A percentile compares a stretch with the other conserved stretches of the same genome.
These are phyloP conservation scores for Gallinago paraguaiae DNA, from an alignment of 2,113 vertebrate species.

Conservation along the genomic window DNA sequence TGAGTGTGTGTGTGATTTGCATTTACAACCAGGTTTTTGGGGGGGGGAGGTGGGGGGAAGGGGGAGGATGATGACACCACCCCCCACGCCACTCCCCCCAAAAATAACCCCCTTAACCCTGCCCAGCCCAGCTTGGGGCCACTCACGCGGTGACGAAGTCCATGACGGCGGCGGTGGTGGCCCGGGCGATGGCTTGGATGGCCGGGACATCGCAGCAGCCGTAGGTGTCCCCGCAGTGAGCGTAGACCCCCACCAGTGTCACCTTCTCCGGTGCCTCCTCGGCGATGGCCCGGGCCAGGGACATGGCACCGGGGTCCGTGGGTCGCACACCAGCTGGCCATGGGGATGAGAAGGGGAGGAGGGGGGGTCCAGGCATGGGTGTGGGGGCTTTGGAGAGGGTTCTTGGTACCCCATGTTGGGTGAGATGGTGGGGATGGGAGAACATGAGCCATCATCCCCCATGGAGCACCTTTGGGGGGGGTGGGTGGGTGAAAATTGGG, in stretches of 20 bases:
- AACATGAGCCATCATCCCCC: neutral
- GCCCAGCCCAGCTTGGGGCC: fast-evolving
- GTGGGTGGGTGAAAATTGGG: neutral
- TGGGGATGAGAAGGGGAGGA: too few relatives aligned
- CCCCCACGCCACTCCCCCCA: too few relatives aligned
- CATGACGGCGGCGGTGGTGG: constrained; percentile 72
- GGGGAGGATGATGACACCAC: too few relatives aligned
- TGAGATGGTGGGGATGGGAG: neutral
- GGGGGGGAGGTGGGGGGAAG: neutral
- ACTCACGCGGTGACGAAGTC: constrained; percentile 81
- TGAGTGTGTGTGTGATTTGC: neutral
- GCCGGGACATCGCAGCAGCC: constrained; percentile 71
- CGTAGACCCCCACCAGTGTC: constrained; percentile 80
- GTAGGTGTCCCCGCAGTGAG: constrained; percentile 85
- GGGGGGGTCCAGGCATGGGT: neutral
- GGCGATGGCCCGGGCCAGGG: constrained; percentile 71
- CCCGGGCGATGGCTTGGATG: constrained; percentile 75
- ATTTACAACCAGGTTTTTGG: neutral
- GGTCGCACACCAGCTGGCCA: constrained; percentile 77
- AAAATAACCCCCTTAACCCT: fast-evolving
- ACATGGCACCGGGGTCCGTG: constrained; percentile 67
- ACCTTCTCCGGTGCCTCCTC: constrained; percentile 34
- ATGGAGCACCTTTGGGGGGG: fast-evolving
- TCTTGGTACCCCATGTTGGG: fast-evolving
- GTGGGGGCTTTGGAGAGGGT: neutral